Evolutionary conservation across 2,113 vertebrate genomes (phyloP).

Genomic region (Xenotilapia flavipinnis): DNA sequence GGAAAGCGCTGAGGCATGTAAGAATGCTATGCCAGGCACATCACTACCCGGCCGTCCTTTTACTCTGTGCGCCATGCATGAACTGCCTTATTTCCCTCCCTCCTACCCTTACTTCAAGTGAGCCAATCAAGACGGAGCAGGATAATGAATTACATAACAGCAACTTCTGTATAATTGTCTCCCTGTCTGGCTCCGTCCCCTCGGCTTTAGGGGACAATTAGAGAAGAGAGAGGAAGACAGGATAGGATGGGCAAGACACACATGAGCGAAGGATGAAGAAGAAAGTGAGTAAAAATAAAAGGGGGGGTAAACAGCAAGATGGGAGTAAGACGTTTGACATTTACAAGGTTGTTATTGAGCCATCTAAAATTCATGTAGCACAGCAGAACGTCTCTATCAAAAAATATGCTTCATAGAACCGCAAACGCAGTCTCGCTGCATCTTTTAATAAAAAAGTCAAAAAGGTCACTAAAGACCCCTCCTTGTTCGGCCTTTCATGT

Average conservation of each 20-base stretch:
- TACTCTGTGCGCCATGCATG: background rate
- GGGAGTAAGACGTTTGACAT: background rate
- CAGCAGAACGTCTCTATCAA: background rate
- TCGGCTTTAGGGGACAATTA: background rate
- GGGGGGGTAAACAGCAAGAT: background rate
- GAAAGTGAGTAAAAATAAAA: background rate
- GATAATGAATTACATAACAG: constrained; percentile 62
- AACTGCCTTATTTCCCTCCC: constrained; percentile 11
- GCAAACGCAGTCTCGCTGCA: background rate
- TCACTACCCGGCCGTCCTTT: background rate
- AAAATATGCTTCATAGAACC: background rate
- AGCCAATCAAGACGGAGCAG: constrained; percentile 43
- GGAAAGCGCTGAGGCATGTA: background rate
- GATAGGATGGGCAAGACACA: background rate
- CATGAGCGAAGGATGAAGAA: background rate
- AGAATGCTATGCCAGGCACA: background rate
- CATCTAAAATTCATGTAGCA: background rate
- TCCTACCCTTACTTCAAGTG: background rate
- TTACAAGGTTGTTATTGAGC: constrained; percentile 3
- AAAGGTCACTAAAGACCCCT: background rate
- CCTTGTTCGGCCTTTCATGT: background rate
- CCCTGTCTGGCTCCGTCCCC: constrained; percentile 14
- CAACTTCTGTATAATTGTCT: constrained; percentile 46
- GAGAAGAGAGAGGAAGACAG: background rate
- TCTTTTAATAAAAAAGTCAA: background rate